Base-by-base conservation (phyloP, 2,888 invertebrate species). In the Thecophora atra region DNA sequence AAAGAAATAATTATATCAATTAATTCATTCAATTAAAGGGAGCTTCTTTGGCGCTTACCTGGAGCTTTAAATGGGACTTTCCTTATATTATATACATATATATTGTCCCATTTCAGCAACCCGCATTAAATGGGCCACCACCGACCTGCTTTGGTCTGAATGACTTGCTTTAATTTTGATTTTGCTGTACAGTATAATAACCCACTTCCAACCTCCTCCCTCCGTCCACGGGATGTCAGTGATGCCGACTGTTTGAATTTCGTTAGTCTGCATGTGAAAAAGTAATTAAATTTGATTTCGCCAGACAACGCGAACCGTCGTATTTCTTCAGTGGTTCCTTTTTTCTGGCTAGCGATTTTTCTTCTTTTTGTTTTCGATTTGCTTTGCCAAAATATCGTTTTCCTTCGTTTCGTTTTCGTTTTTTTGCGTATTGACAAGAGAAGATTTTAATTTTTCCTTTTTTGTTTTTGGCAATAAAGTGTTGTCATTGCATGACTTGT, bases 401-500 rank as follows among this genome's bases (percentile, higher is more conserved):
- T n/a, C 17, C 8, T 47, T 11, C 13, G 7, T 56, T 56, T n/a
- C 17, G 15, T 17, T 58, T 28, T 17, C 17, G 15, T 58, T 58
- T 58, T 58, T 54, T 28, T 17, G n/a, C 28, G 3, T 58, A 28
- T 28, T 58, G 58, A 17, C 51, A 44, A 26, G 21, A 62, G 11
- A 37, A 7, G 17, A 28, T 54, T 60, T 62, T 64, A n/a, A n/a
- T n/a, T n/a, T n/a, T n/a, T n/a, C n/a, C n/a, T 66, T 15, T 17
- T 26, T 52, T 58, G 70, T 68, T 58, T 52, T 52, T 76, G 75
- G 78, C 77, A 83, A 83, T 81, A 78, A 79, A 79, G 79, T 77
- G 78, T 77, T 83, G 83, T 84, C 83, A 84, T 84, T 77, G 80
- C 81, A 83, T 83, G 83, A 83, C 78, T 79, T 67, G 71, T 66